These are phyloP conservation scores for Darevskia mixta DNA, from an alignment of 2,797 vertebrate species.

Conservation along the genomic window DNA sequence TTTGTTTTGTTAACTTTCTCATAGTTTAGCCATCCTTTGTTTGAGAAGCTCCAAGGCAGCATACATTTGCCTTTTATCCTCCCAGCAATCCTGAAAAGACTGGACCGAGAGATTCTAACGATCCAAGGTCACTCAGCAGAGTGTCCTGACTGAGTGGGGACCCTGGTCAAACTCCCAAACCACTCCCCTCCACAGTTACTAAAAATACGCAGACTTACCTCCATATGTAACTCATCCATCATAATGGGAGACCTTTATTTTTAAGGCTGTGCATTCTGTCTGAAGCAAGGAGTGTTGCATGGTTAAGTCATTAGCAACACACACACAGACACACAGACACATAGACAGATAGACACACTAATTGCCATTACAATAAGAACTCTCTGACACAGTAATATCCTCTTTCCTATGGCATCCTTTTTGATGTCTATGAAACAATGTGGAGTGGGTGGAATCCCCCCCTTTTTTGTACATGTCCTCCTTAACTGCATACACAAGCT, in stretches of 20 bases:
- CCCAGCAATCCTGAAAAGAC: background rate
- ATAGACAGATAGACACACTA: no score
- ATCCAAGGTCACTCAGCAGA: background rate
- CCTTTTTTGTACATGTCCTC: slow-evolving; percentile 12
- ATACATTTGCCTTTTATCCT: background rate
- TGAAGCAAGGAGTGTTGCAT: background rate
- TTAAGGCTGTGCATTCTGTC: background rate
- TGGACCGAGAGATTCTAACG: background rate
- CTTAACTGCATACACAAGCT: background rate
- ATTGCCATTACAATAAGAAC: background rate
- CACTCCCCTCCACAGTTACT: background rate
- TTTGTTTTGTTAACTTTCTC: background rate
- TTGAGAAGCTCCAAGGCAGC: background rate
- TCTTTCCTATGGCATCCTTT: background rate
- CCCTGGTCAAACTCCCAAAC: background rate
- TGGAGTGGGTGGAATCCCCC: no score
- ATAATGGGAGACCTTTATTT: background rate
- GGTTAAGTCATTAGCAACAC: background rate
- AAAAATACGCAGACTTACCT: background rate
- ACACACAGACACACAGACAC: no score
- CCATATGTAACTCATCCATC: background rate
- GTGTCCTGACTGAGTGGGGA: background rate
- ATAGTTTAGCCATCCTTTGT: background rate
- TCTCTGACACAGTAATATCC: background rate
- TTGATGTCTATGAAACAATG: background rate